Conservation (phyloP, 2,113 vertebrate genomes). For the Anser cygnoides region DNA sequence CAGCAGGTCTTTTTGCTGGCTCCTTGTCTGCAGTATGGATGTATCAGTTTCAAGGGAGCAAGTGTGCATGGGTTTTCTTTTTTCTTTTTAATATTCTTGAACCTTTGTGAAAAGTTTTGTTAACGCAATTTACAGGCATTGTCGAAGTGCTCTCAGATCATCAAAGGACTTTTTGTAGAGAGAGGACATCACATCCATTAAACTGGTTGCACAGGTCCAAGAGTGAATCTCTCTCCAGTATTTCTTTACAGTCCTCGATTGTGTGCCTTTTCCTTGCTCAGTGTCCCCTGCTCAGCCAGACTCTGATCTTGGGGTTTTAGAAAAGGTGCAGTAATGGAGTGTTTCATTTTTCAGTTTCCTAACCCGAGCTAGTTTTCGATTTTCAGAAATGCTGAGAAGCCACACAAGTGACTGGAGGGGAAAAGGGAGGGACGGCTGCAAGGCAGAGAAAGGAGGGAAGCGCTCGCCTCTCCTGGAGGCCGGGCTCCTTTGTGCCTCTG, state of each 20-base stretch:
- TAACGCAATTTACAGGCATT: constrained; percentile 63
- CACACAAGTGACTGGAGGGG: background rate
- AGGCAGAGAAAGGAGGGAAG: background rate
- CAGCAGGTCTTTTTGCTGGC: constrained; percentile 21
- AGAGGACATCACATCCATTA: constrained; percentile 25
- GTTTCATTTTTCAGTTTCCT: background rate
- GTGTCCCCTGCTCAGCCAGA: accelerated
- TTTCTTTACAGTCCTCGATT: background rate
- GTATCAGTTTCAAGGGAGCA: constrained; percentile 61
- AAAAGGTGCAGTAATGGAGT: background rate
- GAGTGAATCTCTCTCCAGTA: background rate
- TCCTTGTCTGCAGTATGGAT: background rate
- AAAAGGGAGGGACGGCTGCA: background rate
- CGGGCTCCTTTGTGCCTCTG: background rate
- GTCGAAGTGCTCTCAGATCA: constrained; percentile 59
- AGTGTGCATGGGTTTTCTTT: background rate
- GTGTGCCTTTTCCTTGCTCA: background rate
- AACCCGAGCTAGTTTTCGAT: background rate
- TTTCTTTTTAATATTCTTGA: constrained; percentile 22
- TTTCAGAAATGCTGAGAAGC: background rate
- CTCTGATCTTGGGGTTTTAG: background rate
- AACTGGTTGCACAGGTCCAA: constrained; percentile 17
- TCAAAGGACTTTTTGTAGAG: constrained; percentile 66
- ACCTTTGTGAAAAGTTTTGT: constrained; percentile 65
- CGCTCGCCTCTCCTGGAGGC: background rate